Percentiles rank a stretch among this genome's conserved stretches.
phyloP scores from a whole-genome alignment of 2,888 invertebrate genomes.

The Sinodicranocentrus sp. region DNA sequence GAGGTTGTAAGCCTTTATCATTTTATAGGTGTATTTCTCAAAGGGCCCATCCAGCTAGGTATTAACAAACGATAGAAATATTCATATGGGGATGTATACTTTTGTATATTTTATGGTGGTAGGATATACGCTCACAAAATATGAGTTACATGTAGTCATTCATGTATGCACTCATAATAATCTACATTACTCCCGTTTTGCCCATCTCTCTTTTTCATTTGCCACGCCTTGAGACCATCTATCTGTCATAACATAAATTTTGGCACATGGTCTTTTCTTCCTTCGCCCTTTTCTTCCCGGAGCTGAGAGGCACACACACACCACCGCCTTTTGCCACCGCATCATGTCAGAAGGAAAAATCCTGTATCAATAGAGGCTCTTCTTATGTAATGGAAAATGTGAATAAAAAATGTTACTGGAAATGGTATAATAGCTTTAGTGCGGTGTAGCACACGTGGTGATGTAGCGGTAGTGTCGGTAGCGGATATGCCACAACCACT shows the following conservation, averaged over 20 bases:
- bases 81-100: too few relatives aligned
- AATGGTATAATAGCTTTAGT: background rate
- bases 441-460: background rate
- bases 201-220: constrained; percentile 57
- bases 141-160: constrained; percentile 51
- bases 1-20: too few relatives aligned
- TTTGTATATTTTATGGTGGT: too few relatives aligned
- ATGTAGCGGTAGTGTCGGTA: constrained; percentile 48
- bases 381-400: background rate
- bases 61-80: too few relatives aligned
- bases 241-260: constrained; percentile 65
- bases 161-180: constrained; percentile 41
- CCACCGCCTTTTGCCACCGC: constrained; percentile 5
- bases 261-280: constrained; percentile 56
- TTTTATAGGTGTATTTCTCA: too few relatives aligned
- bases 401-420: background rate
- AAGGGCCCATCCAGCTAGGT: too few relatives aligned
- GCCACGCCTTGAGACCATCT: constrained; percentile 64
- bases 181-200: constrained; percentile 54
- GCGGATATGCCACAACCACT: constrained; percentile 64
- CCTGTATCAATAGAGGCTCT: background rate
- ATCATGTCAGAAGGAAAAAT: too few relatives aligned
- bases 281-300: constrained; percentile 3
- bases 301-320: background rate
- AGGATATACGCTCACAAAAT: too few relatives aligned